Conservation (phyloP, 2,888 invertebrate species). For the Notodonta ziczac region DNA sequence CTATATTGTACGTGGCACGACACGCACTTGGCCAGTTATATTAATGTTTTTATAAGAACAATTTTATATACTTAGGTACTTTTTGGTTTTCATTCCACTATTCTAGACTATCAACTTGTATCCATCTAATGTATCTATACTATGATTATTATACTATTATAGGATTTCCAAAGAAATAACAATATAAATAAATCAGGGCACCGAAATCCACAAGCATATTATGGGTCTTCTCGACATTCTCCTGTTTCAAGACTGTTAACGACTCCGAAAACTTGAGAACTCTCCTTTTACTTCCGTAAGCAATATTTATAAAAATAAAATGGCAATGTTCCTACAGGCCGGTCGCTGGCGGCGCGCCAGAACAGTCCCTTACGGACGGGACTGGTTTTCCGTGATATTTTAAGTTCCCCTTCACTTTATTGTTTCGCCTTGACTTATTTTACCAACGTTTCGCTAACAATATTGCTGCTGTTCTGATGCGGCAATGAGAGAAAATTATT, state of each 20-base stretch:
- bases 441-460: constrained; percentile 13
- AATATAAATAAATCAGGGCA: no score
- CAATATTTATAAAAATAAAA: constrained; percentile 5
- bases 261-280: background rate
- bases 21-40: no score
- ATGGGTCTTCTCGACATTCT: no score
- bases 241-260: background rate
- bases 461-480: background rate
- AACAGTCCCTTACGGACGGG: constrained; percentile 6
- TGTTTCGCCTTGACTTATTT: constrained; percentile 21
- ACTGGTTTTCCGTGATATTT: constrained; percentile 35
- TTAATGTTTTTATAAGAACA: no score
- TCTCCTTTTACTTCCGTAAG: background rate
- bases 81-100: no score
- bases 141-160: no score
- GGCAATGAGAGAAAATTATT: constrained; percentile 10
- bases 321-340: background rate
- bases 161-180: no score
- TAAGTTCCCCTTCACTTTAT: constrained; percentile 28
- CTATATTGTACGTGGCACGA: no score
- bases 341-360: constrained; percentile 3
- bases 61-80: no score
- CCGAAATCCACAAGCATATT: no score
- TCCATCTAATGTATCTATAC: no score
- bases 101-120: no score